phyloP scores from a whole-genome alignment of 92 coral and sea anemone genomes.

The Chrysogorgia sp. region DNA sequence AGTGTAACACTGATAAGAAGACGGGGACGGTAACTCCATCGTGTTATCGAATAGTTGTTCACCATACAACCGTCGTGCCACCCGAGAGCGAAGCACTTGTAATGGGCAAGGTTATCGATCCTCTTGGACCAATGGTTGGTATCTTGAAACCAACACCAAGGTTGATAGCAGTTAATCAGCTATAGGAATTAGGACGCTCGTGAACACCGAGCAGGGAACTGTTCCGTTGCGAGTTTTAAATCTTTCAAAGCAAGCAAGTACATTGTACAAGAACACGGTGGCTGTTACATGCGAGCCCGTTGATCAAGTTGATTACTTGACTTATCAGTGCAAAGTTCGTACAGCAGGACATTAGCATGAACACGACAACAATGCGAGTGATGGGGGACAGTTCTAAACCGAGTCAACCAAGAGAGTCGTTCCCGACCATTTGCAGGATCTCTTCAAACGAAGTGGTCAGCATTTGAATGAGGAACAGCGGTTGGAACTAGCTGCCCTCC shows the following conservation, averaged over 20 bases:
- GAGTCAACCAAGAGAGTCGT: not conserved
- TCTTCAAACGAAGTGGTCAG: conserved; percentile 35
- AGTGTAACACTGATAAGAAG: not conserved
- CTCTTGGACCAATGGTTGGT: conserved; percentile 9
- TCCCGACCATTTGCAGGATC: conserved; percentile 35
- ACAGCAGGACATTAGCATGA: not conserved
- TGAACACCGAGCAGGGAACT: conserved; percentile 38
- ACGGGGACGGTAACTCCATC: not conserved
- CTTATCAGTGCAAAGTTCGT: not conserved
- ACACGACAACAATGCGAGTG: not conserved
- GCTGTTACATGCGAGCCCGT: conserved; percentile 63
- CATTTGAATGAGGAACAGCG: conserved; percentile 16
- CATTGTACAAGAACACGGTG: conserved; percentile 46
- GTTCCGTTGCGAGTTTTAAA: conserved; percentile 51
- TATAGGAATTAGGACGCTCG: conserved; percentile 54
- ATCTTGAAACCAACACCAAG: conserved; percentile 52
- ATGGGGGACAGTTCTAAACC: not conserved
- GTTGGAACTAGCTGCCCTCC: conserved; percentile 7
- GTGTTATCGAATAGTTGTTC: conserved; percentile 22
- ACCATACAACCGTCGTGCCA: conserved; percentile 17
- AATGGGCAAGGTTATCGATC: conserved; percentile 3
- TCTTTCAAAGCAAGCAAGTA: conserved; percentile 57
- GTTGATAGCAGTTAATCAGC: conserved; percentile 35
- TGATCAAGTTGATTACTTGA: not conserved
- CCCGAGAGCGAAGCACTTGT: conserved; percentile 12